phyloP scores from a whole-genome alignment of 2,797 vertebrate species.

The Tiaroga cobitis region DNA sequence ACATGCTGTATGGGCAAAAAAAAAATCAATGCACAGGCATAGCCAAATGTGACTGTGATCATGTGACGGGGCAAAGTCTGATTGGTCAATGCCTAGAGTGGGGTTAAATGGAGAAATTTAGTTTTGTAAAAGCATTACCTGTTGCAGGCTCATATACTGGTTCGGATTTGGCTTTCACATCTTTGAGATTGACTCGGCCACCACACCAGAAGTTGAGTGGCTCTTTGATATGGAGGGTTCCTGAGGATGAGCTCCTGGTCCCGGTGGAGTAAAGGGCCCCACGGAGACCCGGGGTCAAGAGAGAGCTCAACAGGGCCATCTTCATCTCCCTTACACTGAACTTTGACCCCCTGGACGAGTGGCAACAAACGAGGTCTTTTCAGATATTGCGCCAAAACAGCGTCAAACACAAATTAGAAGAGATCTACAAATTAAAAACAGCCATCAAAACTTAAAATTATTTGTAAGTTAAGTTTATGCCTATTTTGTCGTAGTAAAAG shows the following conservation, averaged over 20 bases:
- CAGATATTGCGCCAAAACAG: neutral
- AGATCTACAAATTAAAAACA: neutral
- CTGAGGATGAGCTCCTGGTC: constrained; percentile 77
- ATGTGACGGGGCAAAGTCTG: constrained; percentile 37
- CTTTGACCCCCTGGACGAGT: constrained; percentile 24
- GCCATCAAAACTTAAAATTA: neutral
- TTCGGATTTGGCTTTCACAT: constrained; percentile 69
- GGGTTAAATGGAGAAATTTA: neutral
- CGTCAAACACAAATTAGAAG: neutral
- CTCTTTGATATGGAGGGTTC: constrained; percentile 72
- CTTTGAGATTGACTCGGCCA: constrained; percentile 72
- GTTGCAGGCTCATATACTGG: constrained; percentile 91
- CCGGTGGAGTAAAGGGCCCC: constrained; percentile 33
- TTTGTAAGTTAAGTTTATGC: neutral
- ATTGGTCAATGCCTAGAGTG: neutral
- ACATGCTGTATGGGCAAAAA: neutral
- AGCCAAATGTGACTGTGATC: constrained; percentile 6
- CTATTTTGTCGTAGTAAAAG: neutral
- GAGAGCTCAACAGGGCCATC: constrained; percentile 36
- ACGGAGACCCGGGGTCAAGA: constrained; percentile 39
- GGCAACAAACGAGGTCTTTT: neutral
- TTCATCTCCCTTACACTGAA: neutral
- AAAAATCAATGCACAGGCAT: neutral
- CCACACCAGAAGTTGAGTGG: constrained; percentile 92
- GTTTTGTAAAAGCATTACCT: constrained; percentile 70